Evolutionary conservation across 2,888 invertebrate species (phyloP).

Genomic region (Agriopis marginaria): DNA sequence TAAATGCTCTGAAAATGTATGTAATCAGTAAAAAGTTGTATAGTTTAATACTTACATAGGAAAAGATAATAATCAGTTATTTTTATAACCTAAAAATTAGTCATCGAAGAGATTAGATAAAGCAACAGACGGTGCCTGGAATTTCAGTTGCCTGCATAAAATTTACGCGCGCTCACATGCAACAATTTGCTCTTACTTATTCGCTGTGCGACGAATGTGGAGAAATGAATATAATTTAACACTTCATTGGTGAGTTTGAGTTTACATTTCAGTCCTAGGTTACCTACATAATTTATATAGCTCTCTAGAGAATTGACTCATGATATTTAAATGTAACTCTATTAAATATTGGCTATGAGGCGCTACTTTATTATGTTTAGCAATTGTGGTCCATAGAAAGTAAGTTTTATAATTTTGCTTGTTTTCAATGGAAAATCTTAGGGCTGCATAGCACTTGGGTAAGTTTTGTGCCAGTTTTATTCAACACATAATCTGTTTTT

Average conservation of each 20-base stretch:
- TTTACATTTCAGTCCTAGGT: slow-evolving; percentile 2
- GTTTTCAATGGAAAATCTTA: no score
- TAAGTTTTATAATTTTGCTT: not conserved
- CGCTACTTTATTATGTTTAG: not conserved
- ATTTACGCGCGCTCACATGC: slow-evolving; percentile 39
- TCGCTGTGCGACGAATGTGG: slow-evolving; percentile 32
- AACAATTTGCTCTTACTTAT: slow-evolving; percentile 33
- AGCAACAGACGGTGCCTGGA: slow-evolving; percentile 67
- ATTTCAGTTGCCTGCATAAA: slow-evolving; percentile 53
- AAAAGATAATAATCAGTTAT: slow-evolving; percentile 59
- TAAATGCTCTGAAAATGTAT: slow-evolving; percentile 46
- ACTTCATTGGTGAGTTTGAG: slow-evolving; percentile 43
- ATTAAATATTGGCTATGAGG: not conserved
- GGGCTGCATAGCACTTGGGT: not conserved
- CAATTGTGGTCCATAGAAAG: slow-evolving; percentile 16
- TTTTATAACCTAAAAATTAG: slow-evolving; percentile 76
- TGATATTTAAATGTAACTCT: slow-evolving; percentile 6
- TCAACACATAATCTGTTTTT: not conserved
- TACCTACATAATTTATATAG: not conserved
- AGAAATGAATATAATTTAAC: slow-evolving; percentile 35
- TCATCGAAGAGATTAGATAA: slow-evolving; percentile 64
- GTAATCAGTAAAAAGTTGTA: slow-evolving; percentile 39
- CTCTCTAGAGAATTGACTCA: slow-evolving; percentile 11
- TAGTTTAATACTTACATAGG: slow-evolving; percentile 39
- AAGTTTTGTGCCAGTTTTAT: not conserved